Evolutionary conservation across 2,888 invertebrate species (phyloP).

Genomic region (Polydrusus pterygomalis): DNA sequence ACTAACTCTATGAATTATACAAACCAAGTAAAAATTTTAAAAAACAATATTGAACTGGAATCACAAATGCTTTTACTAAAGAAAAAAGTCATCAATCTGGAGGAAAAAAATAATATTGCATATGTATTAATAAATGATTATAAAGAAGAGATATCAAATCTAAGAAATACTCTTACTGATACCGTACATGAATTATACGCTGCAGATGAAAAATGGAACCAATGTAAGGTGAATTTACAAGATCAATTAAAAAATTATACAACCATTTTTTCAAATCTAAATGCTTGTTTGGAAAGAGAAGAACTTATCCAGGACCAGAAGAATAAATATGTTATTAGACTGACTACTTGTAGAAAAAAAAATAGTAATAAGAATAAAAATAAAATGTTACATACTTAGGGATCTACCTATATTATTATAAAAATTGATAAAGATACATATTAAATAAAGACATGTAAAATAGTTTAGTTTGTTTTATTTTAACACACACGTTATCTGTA

Average conservation of each 20-base stretch:
- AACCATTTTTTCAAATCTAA: constrained; percentile 16
- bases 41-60: constrained; percentile 14
- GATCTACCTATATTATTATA: too few species aligned
- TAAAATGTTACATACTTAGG: neutral
- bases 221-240: constrained; percentile 1
- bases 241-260: neutral
- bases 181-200: neutral
- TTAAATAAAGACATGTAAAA: too few species aligned
- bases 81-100: neutral
- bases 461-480: too few species aligned
- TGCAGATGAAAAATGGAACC: neutral
- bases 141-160: constrained; percentile 6
- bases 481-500: too few species aligned
- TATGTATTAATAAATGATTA: constrained; percentile 3
- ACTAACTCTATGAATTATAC: constrained; percentile 8
- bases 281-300: constrained; percentile 17
- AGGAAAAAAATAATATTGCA: neutral
- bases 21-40: neutral
- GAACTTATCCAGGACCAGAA: neutral
- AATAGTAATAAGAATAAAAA: neutral
- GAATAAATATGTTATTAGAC: constrained; percentile 13
- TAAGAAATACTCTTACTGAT: neutral
- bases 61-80: neutral
- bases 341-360: constrained; percentile 12
- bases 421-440: too few species aligned